Conservation (phyloP, 2,797 vertebrate genomes). For the Mareca penelope region DNA sequence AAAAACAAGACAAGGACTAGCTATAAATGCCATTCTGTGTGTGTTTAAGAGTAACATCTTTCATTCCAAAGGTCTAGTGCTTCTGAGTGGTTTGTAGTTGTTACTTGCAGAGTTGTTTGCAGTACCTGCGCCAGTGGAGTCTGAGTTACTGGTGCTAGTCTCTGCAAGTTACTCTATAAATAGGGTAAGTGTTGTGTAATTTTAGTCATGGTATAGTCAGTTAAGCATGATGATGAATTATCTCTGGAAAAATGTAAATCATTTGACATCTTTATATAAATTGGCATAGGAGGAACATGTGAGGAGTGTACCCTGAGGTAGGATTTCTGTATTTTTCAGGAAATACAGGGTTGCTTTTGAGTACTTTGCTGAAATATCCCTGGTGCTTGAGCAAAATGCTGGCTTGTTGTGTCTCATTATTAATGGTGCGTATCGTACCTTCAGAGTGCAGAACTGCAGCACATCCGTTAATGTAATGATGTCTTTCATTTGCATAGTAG, state of each 20-base stretch:
- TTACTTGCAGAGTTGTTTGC: background rate
- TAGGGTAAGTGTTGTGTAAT: background rate
- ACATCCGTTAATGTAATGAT: background rate
- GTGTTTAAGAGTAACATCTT: background rate
- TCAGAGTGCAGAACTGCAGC: background rate
- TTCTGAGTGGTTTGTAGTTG: background rate
- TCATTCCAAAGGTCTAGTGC: background rate
- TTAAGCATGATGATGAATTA: constrained; percentile 48
- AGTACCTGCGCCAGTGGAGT: background rate
- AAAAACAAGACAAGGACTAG: background rate
- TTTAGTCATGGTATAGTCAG: constrained; percentile 42
- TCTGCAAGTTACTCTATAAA: constrained; percentile 10
- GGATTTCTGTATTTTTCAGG: background rate
- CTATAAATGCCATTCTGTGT: background rate
- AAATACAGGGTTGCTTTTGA: background rate
- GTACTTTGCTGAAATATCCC: background rate
- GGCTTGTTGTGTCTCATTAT: background rate
- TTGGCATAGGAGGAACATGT: background rate
- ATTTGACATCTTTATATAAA: background rate
- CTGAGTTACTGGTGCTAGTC: background rate
- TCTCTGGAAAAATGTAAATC: constrained; percentile 25
- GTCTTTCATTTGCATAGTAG: background rate
- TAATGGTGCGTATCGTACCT: background rate
- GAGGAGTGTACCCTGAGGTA: background rate
- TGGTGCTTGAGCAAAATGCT: background rate